phyloP scores from a whole-genome alignment of 2,113 vertebrate genomes.

The Gymnogyps californianus region DNA sequence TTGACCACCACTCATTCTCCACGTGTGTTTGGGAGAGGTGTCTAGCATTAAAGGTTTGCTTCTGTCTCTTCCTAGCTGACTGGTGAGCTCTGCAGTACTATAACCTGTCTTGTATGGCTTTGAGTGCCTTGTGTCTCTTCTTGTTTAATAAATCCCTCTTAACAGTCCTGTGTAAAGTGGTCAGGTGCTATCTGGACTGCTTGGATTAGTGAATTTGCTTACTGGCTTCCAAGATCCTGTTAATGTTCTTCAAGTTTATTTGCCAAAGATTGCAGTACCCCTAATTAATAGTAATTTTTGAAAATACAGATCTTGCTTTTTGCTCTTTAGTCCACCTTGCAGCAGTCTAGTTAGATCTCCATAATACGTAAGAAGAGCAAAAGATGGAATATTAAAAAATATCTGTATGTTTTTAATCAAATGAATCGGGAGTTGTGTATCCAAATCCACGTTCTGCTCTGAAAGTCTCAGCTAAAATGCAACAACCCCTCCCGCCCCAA shows the following conservation, averaged over 20 bases:
- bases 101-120: neutral
- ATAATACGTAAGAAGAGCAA: neutral
- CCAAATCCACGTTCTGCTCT: neutral
- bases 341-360: neutral
- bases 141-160: slow-evolving; percentile 7
- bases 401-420: neutral
- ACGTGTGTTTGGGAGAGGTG: neutral
- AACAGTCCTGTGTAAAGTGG: neutral
- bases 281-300: neutral
- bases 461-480: neutral
- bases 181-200: neutral
- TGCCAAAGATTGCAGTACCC: neutral
- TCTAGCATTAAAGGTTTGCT: neutral
- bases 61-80: neutral
- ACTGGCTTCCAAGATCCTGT: neutral
- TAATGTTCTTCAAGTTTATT: neutral
- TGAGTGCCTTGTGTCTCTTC: neutral
- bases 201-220: neutral
- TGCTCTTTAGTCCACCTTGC: neutral
- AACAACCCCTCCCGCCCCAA: neutral
- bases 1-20: neutral
- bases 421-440: neutral
- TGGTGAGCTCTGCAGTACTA: neutral
- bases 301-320: neutral
- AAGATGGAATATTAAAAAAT: neutral